Evolutionary conservation across 2,888 invertebrate species (phyloP), one percentile per base, ranked within the genome.

Genomic region (Agrotis puta): DNA sequence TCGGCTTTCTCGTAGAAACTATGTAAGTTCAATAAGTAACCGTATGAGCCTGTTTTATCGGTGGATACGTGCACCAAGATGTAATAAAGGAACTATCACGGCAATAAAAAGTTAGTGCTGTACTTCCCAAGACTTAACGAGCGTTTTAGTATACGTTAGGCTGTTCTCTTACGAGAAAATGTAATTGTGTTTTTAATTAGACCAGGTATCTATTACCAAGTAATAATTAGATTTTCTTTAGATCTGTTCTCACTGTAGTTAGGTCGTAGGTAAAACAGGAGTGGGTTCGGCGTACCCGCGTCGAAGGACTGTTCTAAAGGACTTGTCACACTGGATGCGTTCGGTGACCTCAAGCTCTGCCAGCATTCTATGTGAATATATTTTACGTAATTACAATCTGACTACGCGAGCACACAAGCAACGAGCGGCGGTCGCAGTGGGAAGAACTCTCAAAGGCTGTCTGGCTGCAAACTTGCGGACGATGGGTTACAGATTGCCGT

Each of bases 141-240:
- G 33, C 45, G 24, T 67, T 66, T 65, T 48, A 50, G 56, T 50
- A 22, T 66, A 27, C 48, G 43, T 45, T 14, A 50, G 50, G 18
- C 33, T 57, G 20, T 22, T 50, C 33, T 39, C 43, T 48, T 13
- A 50, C 20, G 20, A 57, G 2, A 16, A 39, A 50, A 66, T 24
- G n/a, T 48, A 54, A 56, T 33, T 3, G 54, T 13, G 11, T 45
- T 71, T 68, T 39, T 56, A 75, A 54, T 67, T 33, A 67, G n/a
- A 57, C 13, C 7, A 57, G 24, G 24, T 24, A 2, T 45, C 20
- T 20, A 11, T 22, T 43, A 20, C n/a, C 27, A 13, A 51, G n/a
- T 6, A 5, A 33, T 1, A n/a, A 33, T 33, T 18, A 33, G 33
- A 13, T 33, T 33, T 7, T 33, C n/a, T 13, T 33, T 56, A 6